phyloP scores from a whole-genome alignment of 2,113 vertebrate genomes.

The Phrynocephalus versicolor region DNA sequence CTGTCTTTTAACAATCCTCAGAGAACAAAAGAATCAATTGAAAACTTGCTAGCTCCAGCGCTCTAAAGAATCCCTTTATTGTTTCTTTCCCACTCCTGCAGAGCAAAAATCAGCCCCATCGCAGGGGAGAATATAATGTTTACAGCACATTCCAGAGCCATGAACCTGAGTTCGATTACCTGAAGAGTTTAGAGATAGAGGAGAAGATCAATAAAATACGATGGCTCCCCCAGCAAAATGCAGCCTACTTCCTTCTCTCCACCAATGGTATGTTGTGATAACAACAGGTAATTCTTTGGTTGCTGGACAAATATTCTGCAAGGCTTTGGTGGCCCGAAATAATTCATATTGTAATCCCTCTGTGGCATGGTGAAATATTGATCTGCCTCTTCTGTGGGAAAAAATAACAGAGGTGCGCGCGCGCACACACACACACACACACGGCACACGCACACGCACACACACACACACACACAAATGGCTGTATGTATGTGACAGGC shows the following conservation, averaged over 20 bases:
- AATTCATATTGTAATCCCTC: background rate
- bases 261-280: slow-evolving; percentile 84
- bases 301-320: background rate
- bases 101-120: slow-evolving; percentile 95
- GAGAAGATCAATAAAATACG: slow-evolving; percentile 99
- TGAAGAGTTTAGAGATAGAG: slow-evolving; percentile 97
- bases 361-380: background rate
- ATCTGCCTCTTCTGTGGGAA: background rate
- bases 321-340: background rate
- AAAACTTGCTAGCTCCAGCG: background rate
- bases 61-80: slow-evolving; percentile 30
- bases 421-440: too few species aligned
- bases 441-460: too few species aligned
- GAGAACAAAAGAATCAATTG: background rate
- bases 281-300: slow-evolving; percentile 18
- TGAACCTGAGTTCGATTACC: slow-evolving; percentile 97
- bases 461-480: too few species aligned
- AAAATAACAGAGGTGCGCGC: background rate
- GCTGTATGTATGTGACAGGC: too few species aligned
- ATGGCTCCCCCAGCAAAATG: slow-evolving; percentile 97
- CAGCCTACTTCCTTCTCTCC: slow-evolving; percentile 95
- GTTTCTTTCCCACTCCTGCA: slow-evolving; percentile 56
- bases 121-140: slow-evolving; percentile 96
- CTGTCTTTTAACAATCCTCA: accelerated
- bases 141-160: slow-evolving; percentile 99